Evolutionary conservation across 2,113 vertebrate genomes (phyloP).

Genomic region (Triplophysa siluroides): DNA sequence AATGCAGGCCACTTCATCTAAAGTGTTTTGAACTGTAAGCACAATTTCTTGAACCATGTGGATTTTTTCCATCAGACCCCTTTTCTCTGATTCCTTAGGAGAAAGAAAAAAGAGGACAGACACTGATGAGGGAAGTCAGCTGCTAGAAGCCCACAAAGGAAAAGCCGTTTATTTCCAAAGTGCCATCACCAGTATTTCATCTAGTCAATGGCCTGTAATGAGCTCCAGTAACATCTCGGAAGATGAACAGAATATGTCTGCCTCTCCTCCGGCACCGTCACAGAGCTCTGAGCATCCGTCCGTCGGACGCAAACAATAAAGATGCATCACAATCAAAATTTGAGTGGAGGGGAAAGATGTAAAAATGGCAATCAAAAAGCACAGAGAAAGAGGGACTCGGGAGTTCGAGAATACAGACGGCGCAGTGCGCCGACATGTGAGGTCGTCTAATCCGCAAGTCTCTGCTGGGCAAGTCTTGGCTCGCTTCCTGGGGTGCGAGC

Average conservation of each 20-base stretch:
- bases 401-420: conserved; percentile 49
- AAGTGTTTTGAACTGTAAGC: conserved; percentile 84
- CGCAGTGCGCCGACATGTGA: conserved; percentile 46
- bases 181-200: conserved; percentile 73
- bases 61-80: conserved; percentile 92
- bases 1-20: conserved; percentile 88
- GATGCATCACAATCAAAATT: conserved; percentile 73
- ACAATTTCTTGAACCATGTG: conserved; percentile 97
- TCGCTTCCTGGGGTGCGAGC: conserved; percentile 55
- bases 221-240: conserved; percentile 67
- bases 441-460: conserved; percentile 57
- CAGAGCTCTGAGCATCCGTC: conserved; percentile 68
- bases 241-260: conserved; percentile 70
- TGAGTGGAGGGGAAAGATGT: conserved; percentile 68
- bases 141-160: conserved; percentile 65
- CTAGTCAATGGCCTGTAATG: conserved; percentile 75
- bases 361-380: conserved; percentile 75
- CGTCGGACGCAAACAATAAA: conserved; percentile 69
- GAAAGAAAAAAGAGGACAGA: conserved; percentile 52
- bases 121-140: conserved; percentile 68
- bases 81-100: conserved; percentile 87
- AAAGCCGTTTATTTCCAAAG: conserved; percentile 66
- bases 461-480: conserved; percentile 58
- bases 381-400: conserved; percentile 50
- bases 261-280: conserved; percentile 60